Conservation (phyloP, 2,113 vertebrate genomes). For the Eptesicus fuscus region DNA sequence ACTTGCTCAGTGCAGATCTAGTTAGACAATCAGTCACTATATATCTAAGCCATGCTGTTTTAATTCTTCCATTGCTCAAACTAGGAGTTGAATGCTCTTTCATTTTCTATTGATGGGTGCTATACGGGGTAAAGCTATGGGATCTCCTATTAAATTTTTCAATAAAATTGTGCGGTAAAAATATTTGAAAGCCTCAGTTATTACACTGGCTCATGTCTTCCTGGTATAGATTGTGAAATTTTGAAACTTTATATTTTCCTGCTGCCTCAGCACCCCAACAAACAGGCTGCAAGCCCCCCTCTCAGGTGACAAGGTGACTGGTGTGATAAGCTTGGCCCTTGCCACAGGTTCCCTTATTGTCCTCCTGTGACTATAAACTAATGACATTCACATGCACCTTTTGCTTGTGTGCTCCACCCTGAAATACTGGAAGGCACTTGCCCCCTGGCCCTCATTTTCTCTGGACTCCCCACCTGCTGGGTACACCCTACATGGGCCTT, state of each 20-base stretch:
- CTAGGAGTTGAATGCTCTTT: fast-evolving
- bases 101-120: neutral
- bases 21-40: neutral
- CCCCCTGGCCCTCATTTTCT: neutral
- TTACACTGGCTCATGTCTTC: neutral
- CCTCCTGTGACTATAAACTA: neutral
- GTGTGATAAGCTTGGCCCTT: neutral
- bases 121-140: neutral
- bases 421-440: neutral
- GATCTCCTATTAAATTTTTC: neutral
- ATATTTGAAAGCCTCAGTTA: neutral
- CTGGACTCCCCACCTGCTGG: neutral
- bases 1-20: fast-evolving
- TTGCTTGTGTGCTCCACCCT: neutral
- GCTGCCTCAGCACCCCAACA: too few relatives aligned
- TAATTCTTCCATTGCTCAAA: neutral
- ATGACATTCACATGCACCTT: neutral
- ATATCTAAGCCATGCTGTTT: neutral
- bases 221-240: neutral
- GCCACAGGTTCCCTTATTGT: neutral
- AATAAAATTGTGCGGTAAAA: neutral
- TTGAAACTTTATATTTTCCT: neutral
- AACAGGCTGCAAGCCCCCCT: neutral
- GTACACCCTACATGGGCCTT: fast-evolving
- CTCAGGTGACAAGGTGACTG: neutral